Base-by-base conservation (phyloP, 2,113 vertebrate species). In the Noctilio leporinus region DNA sequence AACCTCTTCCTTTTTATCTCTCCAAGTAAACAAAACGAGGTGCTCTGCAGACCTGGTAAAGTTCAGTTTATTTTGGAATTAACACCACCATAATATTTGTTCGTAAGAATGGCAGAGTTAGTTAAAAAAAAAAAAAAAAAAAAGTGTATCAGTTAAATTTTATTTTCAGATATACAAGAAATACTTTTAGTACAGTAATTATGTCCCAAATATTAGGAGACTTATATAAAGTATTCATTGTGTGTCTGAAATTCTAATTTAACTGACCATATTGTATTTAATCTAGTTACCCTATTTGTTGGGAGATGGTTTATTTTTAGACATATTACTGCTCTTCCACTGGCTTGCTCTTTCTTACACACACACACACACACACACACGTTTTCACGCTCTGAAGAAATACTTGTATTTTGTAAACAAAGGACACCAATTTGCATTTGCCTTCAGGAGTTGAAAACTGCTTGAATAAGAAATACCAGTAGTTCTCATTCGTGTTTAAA, bases 401-500 rank as follows among this genome's bases (percentile, higher is more conserved):
- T 82, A 45, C 2, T 49, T 20, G 19, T 81, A 4, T 89, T 96
- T 83, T 64, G 17, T 84, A 87, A 89, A 59, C 28, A 91, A 75
- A 85, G 17, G 33, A 88, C 2, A 84, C 3, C 28, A 75, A 49
- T 49, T 65, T 84, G 38, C 73, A 76, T 64, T 65, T 83, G 72
- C 11, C 33, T 40, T 86, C 26, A 78, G 93, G 17, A 38, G 93
- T 89, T 59, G 47, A 16, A 91, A 97, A 77, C 24, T 73, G 59
- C 45, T 82, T 88, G 28, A 77, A 81, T 81, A 59, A 92, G 53
- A 94, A 85, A 30, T 69, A 89, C 22, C 26, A 89, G 40, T 87
- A 72, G 67, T 91, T 82, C 49, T 94, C 53, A 51, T 59, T 96
- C 92, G 35, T 84, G 26, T 28, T 76, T 26, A 89, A 91, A 89